These are phyloP conservation scores for Drosophila rhopaloa DNA, from an alignment of 1,140 invertebrate species.

Conservation along the genomic window DNA sequence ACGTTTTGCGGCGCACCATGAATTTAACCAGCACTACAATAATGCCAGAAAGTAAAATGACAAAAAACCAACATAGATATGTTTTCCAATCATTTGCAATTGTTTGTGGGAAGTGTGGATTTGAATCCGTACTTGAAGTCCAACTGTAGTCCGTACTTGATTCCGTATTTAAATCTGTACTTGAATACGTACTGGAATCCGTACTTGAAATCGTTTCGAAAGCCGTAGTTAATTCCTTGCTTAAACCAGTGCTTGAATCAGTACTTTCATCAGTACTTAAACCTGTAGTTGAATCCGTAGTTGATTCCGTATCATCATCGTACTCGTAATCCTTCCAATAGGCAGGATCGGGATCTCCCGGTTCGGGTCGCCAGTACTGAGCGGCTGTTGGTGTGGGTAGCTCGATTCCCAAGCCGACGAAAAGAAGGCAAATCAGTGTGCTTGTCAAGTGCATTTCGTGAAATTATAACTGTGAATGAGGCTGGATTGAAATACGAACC, in stretches of 20 bases:
- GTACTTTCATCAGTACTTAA: neutral
- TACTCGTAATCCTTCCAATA: too few species aligned
- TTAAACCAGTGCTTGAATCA: neutral
- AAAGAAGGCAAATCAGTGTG: slow-evolving; percentile 37
- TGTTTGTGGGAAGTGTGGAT: too few species aligned
- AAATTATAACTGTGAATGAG: slow-evolving; percentile 14
- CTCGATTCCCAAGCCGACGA: slow-evolving; percentile 27
- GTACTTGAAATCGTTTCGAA: neutral
- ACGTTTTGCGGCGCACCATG: neutral
- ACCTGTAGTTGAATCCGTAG: neutral
- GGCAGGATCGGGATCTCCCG: too few species aligned
- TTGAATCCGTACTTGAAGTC: too few species aligned
- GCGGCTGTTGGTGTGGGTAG: slow-evolving; percentile 13
- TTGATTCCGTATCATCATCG: neutral
- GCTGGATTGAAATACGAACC: slow-evolving; percentile 17
- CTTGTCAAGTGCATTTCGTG: slow-evolving; percentile 45
- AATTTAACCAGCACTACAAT: neutral
- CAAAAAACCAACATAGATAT: neutral
- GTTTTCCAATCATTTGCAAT: neutral
- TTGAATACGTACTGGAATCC: too few species aligned
- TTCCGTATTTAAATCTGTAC: too few species aligned
- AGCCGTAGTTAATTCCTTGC: neutral
- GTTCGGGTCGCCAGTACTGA: slow-evolving; percentile 46
- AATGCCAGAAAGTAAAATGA: neutral
- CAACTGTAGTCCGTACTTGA: too few species aligned